Conservation (phyloP, 2,888 invertebrate genomes). For the Philopedon plagiatum region DNA sequence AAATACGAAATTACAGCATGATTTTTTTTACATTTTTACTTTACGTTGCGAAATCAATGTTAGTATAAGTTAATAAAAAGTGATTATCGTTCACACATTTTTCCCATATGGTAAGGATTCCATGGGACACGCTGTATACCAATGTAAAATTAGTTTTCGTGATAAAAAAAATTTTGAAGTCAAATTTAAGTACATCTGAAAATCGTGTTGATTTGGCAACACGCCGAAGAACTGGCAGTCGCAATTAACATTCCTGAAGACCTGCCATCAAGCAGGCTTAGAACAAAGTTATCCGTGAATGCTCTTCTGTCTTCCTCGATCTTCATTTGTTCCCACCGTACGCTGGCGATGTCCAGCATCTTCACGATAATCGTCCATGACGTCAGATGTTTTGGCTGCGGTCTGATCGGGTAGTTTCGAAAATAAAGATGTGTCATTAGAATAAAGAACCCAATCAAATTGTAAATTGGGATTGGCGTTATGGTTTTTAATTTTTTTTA, state of each 20-base stretch:
- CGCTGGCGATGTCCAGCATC: slow-evolving; percentile 19
- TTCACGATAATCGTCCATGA: slow-evolving; percentile 13
- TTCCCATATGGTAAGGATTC: no score
- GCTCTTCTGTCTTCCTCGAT: slow-evolving; percentile 57
- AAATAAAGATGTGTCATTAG: slow-evolving; percentile 26
- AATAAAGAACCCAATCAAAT: no score
- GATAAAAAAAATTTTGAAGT: no score
- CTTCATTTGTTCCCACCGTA: slow-evolving; percentile 56
- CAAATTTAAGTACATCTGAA: slow-evolving; percentile 4
- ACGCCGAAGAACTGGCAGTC: slow-evolving; percentile 52
- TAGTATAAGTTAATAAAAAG: no score
- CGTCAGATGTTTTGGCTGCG: slow-evolving; percentile 13
- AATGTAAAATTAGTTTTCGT: no score
- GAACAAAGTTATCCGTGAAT: slow-evolving; percentile 66
- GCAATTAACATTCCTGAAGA: slow-evolving; percentile 68
- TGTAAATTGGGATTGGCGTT: no score
- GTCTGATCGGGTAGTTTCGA: slow-evolving; percentile 3
- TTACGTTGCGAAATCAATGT: no score
- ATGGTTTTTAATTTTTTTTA: no score
- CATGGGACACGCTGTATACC: no score
- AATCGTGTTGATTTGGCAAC: slow-evolving; percentile 32
- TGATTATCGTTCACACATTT: no score
- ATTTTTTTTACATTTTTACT: no score
- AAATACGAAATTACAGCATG: no score
- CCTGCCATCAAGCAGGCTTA: slow-evolving; percentile 67